Base-by-base conservation (phyloP, 2,797 vertebrate species). In the Momotus momota region DNA sequence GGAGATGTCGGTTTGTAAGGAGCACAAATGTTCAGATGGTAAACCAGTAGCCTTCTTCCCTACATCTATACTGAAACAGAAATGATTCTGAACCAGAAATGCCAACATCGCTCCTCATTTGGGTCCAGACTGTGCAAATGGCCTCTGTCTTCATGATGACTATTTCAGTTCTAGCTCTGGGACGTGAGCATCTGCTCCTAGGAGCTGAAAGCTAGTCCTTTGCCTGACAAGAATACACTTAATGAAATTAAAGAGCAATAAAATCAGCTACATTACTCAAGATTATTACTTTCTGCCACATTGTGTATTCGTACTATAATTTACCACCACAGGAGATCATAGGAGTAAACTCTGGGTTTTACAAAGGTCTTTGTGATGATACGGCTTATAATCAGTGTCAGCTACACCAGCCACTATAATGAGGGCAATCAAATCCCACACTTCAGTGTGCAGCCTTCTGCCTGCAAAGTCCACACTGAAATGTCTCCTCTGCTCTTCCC, bases 271-370 rank as follows among this genome's bases (percentile, higher is more conserved):
- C 91, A 93, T 97, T 96, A 85, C 88, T 93, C 94, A 93, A 94
- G 95, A 93, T 95, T 96, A 96, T 94, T 96, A 64, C 93, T 91
- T 94, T 95, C 70, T 94, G 95, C 92, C 92, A 88, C 88, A 57
- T 48, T 86, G 88, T 91, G 69, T 88, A 90, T 95, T 92, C 92
- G 92, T 85, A 78, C 92, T 79, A 12, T 96, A 94, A 96, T 96
- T 97, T 95, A 84, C 92, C 84, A 81, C 92, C 84, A 62, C 92
- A 54, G 91, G 94, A 91, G 72, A 87, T 41, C 75, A 48, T 3
- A 81, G 58, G 87, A 90, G 71, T 46, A 81, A 95, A 70, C 49
- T 62, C 86, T 35, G 60, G 74, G 26, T 71, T 95, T 94, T 79
- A 69, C 72, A 72, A 69, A 83, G 75, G 54, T 43, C 79, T 95